Conservation (phyloP, 2,888 invertebrate genomes). For the Adineta ricciae region DNA sequence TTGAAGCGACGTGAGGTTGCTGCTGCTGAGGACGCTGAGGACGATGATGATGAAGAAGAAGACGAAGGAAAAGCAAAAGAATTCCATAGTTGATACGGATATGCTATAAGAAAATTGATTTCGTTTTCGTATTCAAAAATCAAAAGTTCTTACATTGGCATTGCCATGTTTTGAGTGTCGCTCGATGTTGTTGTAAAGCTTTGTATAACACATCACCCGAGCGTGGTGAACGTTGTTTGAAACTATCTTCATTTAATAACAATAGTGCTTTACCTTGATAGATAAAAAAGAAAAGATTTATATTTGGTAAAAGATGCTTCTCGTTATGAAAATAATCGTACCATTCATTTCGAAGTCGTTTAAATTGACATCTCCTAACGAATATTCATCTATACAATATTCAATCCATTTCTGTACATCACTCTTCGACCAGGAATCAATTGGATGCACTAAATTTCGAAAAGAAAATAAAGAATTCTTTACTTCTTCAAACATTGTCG, state of each 20-base stretch:
- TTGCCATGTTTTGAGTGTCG: background rate
- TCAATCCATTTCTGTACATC: constrained; percentile 20
- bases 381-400: constrained; percentile 10
- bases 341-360: constrained; percentile 22
- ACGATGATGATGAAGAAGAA: constrained; percentile 9
- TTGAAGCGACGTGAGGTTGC: constrained; percentile 20
- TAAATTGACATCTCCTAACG: constrained; percentile 3
- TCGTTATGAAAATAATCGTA: background rate
- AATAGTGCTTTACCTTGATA: constrained; percentile 15
- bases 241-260: constrained; percentile 16
- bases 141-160: background rate
- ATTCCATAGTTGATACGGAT: background rate
- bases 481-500: no score
- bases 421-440: background rate
- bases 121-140: background rate
- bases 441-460: background rate
- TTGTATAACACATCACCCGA: constrained; percentile 8
- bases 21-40: constrained; percentile 20
- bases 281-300: background rate
- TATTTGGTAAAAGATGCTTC: background rate
- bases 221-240: constrained; percentile 19
- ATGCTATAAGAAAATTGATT: background rate
- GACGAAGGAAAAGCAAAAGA: background rate
- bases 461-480: background rate
- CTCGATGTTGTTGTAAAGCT: constrained; percentile 1